Percentiles rank a stretch among this genome's conserved stretches.
These are phyloP conservation scores for Andricus quercusramuli DNA, from an alignment of 2,888 invertebrate species.

Conservation along the genomic window DNA sequence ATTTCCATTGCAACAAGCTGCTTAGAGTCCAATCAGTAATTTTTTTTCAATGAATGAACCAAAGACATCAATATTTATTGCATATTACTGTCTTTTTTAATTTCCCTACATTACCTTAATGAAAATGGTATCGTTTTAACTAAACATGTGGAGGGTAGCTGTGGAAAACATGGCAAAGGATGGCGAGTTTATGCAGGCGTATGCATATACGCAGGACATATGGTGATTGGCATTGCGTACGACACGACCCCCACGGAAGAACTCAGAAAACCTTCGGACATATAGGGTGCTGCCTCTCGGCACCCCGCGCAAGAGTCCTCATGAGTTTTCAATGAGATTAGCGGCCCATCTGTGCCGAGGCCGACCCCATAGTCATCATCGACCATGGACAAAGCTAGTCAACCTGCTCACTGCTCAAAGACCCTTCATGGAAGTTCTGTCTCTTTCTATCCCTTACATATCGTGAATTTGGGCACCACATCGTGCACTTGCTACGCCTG, in stretches of 20 bases:
- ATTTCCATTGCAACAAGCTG: too few species aligned
- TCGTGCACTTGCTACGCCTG: constrained; percentile 66
- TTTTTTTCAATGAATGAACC: too few species aligned
- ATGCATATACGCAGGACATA: constrained; percentile 76
- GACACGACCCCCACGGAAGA: constrained; percentile 65
- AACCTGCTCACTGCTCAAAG: constrained; percentile 73
- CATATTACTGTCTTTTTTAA: background rate
- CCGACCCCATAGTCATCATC: constrained; percentile 76
- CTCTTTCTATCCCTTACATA: constrained; percentile 43
- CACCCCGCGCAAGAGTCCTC: constrained; percentile 73
- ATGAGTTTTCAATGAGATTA: constrained; percentile 79
- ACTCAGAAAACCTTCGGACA: constrained; percentile 58
- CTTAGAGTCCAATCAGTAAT: too few species aligned
- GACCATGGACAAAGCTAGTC: constrained; percentile 76
- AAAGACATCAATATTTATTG: background rate
- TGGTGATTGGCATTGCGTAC: constrained; percentile 76
- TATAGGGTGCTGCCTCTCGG: constrained; percentile 61
- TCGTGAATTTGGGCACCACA: constrained; percentile 57
- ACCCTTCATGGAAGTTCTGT: constrained; percentile 62
- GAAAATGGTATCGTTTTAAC: background rate
- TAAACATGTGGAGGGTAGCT: background rate
- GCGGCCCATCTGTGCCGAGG: constrained; percentile 77
- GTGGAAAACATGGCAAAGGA: constrained; percentile 6
- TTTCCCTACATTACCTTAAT: background rate
- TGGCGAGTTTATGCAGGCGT: constrained; percentile 57